phyloP scores from a whole-genome alignment of 2,113 vertebrate species.

The Tragelaphus buxtoni region DNA sequence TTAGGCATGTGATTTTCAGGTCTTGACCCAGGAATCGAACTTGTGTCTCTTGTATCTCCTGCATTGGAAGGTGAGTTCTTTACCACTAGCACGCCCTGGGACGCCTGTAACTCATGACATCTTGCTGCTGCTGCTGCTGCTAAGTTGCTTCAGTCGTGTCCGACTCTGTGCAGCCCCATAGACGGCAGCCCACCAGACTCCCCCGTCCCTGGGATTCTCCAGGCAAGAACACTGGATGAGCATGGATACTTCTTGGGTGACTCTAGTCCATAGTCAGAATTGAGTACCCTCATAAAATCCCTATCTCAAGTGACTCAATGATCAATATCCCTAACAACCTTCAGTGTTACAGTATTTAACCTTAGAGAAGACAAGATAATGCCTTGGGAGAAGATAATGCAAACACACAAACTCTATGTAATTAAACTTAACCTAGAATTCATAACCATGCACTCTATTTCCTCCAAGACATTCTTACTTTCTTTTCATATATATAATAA shows the following conservation, averaged over 20 bases:
- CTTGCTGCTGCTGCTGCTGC: no score
- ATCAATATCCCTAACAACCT: neutral
- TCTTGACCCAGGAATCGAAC: neutral
- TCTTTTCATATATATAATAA: neutral
- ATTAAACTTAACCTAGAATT: neutral
- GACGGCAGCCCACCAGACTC: no score
- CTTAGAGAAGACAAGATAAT: neutral
- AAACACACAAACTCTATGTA: neutral
- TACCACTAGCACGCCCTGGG: neutral
- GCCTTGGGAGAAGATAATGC: neutral
- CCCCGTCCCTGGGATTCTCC: no score
- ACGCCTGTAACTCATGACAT: neutral
- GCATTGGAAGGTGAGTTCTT: neutral
- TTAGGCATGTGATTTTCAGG: constrained; percentile 4
- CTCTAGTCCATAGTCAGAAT: neutral
- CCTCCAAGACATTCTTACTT: neutral
- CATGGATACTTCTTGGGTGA: neutral
- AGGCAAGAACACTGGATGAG: neutral
- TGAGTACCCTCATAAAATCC: neutral
- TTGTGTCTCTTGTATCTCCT: neutral
- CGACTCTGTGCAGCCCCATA: no score
- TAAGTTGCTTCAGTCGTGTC: no score
- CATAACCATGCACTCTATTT: neutral
- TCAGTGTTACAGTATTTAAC: neutral
- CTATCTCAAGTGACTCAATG: neutral